phyloP scores from a whole-genome alignment of 2,797 vertebrate species.

The Cryptoblepharus egeriae region DNA sequence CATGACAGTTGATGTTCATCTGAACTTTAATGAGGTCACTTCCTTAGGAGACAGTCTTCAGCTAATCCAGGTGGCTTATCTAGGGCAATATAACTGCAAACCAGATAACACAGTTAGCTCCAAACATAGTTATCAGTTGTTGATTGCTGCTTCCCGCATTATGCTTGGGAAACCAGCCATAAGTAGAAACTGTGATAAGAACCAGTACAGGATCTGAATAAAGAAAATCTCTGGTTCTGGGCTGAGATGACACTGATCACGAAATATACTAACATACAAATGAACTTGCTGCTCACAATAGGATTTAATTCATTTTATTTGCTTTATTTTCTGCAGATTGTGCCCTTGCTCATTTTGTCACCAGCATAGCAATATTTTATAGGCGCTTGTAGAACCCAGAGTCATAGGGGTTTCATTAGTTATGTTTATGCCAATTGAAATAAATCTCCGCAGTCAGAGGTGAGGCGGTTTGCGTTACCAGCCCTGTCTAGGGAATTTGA shows the following conservation, averaged over 20 bases:
- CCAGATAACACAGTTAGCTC: conserved; percentile 58
- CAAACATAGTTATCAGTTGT: conserved; percentile 57
- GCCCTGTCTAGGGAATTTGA: conserved; percentile 54
- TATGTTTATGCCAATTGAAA: conserved; percentile 77
- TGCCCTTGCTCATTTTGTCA: conserved; percentile 64
- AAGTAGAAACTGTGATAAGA: conserved; percentile 61
- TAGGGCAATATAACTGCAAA: conserved; percentile 60
- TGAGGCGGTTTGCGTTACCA: conserved; percentile 23
- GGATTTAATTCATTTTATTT: conserved; percentile 52
- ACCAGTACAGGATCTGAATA: background rate
- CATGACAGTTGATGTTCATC: conserved; percentile 51
- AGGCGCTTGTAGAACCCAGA: conserved; percentile 66
- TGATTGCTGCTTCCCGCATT: conserved; percentile 59
- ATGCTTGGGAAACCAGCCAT: conserved; percentile 49
- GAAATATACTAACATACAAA: conserved; percentile 53
- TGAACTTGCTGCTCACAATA: conserved; percentile 19
- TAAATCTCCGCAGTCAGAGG: conserved; percentile 62
- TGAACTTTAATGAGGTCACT: conserved; percentile 69
- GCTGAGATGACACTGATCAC: conserved; percentile 41
- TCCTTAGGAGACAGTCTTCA: conserved; percentile 55
- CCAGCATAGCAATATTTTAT: conserved; percentile 67
- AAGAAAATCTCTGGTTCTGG: conserved; percentile 57
- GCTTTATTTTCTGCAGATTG: conserved; percentile 57
- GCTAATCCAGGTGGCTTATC: conserved; percentile 66
- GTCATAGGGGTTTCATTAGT: conserved; percentile 72